Evolutionary conservation across 2,113 vertebrate genomes (phyloP).

Genomic region (Acrocephalus kingi): DNA sequence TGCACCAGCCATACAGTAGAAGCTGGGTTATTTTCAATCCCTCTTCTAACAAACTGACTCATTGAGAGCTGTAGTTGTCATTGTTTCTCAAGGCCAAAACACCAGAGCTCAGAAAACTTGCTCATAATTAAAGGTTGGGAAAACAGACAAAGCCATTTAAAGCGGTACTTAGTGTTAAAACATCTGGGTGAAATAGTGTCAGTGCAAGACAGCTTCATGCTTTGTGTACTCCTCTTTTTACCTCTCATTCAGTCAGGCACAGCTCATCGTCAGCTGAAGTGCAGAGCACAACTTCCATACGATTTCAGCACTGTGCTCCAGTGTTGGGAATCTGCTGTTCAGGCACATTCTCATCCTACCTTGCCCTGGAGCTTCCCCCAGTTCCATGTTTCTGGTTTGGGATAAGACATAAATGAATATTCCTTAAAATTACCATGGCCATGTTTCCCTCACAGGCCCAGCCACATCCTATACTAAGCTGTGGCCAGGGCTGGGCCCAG

Average conservation of each 20-base stretch:
- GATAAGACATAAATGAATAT: too few relatives aligned
- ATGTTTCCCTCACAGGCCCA: not conserved
- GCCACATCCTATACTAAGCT: fast-evolving
- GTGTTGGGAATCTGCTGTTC: not conserved
- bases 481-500: not conserved
- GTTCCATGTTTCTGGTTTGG: too few relatives aligned
- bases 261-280: not conserved
- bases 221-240: not conserved
- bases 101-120: not conserved
- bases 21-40: not conserved
- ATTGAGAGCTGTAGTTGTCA: not conserved
- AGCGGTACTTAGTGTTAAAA: not conserved
- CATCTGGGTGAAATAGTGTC: not conserved
- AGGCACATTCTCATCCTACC: not conserved
- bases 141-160: not conserved
- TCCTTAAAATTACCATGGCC: too few relatives aligned
- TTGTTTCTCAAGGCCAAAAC: not conserved
- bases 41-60: not conserved
- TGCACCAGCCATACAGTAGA: not conserved
- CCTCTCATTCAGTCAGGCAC: not conserved
- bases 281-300: not conserved
- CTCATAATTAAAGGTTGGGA: not conserved
- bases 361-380: not conserved
- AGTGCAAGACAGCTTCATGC: not conserved
- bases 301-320: fast-evolving